A percentile compares a stretch with the other conserved stretches of the same genome.
Evolutionary conservation across 2,888 invertebrate genomes (phyloP).

Genomic region (Acrobasis repandana): DNA sequence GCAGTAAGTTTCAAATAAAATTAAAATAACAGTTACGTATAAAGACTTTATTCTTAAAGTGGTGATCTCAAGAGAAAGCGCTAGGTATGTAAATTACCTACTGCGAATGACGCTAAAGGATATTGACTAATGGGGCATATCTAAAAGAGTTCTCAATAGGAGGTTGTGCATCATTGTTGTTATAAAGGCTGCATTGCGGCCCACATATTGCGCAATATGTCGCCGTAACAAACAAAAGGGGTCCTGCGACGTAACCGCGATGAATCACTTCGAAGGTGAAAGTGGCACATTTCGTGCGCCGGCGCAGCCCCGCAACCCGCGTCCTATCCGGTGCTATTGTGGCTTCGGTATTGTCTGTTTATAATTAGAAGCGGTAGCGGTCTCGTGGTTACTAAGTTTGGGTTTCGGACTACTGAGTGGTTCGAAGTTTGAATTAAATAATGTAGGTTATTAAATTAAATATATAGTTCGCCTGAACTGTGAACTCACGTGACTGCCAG

Average conservation of each 20-base stretch:
- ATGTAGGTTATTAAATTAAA: no score
- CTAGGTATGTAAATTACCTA: not conserved
- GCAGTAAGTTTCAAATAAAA: no score
- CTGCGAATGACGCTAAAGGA: not conserved
- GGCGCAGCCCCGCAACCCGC: constrained; percentile 35
- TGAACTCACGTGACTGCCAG: no score
- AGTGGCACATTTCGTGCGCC: constrained; percentile 61
- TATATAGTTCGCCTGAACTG: no score
- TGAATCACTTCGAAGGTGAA: constrained; percentile 76
- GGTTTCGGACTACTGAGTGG: no score
- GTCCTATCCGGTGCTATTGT: constrained; percentile 9
- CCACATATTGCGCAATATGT: constrained; percentile 65
- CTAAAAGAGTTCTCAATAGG: constrained; percentile 23
- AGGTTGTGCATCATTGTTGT: constrained; percentile 51
- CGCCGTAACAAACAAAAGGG: constrained; percentile 51
- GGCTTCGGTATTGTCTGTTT: not conserved
- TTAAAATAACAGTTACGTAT: no score
- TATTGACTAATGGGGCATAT: constrained; percentile 5
- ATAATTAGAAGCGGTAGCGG: not conserved
- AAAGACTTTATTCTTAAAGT: not conserved
- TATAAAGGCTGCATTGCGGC: constrained; percentile 52
- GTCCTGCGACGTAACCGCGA: constrained; percentile 67
- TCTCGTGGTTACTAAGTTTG: no score
- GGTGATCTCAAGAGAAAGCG: not conserved
- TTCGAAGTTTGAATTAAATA: no score